A percentile compares a stretch with the other conserved stretches of the same genome.
Evolutionary conservation across 2,888 invertebrate genomes (phyloP).

Genomic region (Phyto melanocephala): DNA sequence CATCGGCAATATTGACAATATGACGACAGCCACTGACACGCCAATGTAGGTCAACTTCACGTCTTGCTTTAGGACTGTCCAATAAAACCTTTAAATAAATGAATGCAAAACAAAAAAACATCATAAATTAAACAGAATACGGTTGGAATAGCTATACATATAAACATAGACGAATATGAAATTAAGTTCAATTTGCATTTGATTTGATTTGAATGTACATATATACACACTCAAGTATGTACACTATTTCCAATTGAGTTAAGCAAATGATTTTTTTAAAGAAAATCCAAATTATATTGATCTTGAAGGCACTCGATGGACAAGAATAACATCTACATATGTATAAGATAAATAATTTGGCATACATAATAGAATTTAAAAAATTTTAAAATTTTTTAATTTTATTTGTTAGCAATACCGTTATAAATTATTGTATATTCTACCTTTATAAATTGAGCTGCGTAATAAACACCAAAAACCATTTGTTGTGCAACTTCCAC

Average conservation of each 20-base stretch:
- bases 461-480: no score
- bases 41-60: conserved; percentile 98
- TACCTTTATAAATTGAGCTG: no score
- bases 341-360: no score
- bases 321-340: no score
- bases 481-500: no score
- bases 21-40: conserved; percentile 93
- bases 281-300: neutral
- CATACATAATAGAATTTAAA: no score
- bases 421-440: no score
- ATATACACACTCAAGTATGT: neutral
- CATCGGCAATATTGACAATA: conserved; percentile 93
- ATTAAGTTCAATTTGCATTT: conserved; percentile 1
- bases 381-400: no score
- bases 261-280: neutral
- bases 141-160: neutral
- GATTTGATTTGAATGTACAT: neutral
- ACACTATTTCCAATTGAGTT: neutral
- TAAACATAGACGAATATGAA: neutral
- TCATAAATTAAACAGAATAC: neutral
- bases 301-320: neutral
- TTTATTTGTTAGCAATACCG: no score
- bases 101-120: neutral
- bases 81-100: conserved; percentile 85
- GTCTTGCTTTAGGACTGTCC: conserved; percentile 93